Evolutionary conservation across 2,797 vertebrate genomes (phyloP).

Genomic region (Pseudochromis fuscus): DNA sequence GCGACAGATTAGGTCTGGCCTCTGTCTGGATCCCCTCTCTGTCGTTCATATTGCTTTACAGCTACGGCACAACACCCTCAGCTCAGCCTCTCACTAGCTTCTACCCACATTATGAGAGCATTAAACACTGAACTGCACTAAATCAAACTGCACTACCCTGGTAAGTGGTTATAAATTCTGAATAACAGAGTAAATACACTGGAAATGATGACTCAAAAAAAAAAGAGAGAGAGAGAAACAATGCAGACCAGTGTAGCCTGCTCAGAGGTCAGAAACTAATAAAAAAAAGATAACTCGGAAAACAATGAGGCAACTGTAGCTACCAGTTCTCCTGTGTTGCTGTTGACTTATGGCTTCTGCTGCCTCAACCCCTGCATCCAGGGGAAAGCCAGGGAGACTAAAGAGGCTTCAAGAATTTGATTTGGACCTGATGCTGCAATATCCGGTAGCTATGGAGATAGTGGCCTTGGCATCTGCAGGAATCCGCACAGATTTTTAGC

Average conservation of each 20-base stretch:
- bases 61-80: conserved; percentile 42
- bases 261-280: conserved; percentile 41
- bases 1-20: conserved; percentile 52
- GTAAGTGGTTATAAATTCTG: conserved; percentile 3
- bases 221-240: no score
- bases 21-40: conserved; percentile 35
- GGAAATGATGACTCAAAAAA: conserved; percentile 5
- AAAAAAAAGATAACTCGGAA: conserved; percentile 26
- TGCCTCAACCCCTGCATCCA: conserved; percentile 37
- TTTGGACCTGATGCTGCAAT: conserved; percentile 71
- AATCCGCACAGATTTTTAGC: conserved; percentile 54
- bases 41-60: conserved; percentile 28
- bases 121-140: conserved; percentile 11
- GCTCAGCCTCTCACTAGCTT: conserved; percentile 28
- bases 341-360: conserved; percentile 60
- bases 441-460: conserved; percentile 72
- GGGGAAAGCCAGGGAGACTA: conserved; percentile 29
- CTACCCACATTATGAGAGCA: conserved; percentile 31
- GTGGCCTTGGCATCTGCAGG: conserved; percentile 51
- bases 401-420: conserved; percentile 52
- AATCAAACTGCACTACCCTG: conserved; percentile 22
- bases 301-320: conserved; percentile 20
- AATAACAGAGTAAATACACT: conserved; percentile 6
- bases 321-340: conserved; percentile 30
- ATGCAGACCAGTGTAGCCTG: conserved; percentile 25